These are phyloP conservation scores for Actinia equina DNA, from an alignment of 64 coral and sea anemone genomes.

Conservation along the genomic window DNA sequence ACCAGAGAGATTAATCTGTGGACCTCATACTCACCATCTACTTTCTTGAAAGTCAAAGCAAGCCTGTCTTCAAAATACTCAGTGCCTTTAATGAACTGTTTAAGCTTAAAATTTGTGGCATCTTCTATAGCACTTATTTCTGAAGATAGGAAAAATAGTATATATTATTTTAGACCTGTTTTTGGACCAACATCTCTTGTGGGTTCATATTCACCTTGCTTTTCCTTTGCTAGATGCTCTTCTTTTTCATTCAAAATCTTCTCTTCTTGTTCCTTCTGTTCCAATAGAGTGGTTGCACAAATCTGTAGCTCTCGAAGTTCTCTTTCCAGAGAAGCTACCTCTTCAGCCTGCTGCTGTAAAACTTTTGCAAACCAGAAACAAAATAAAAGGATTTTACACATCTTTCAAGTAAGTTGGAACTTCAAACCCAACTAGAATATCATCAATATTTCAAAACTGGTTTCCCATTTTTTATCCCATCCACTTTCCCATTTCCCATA, in stretches of 20 bases:
- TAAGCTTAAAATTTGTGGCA: constrained; percentile 51
- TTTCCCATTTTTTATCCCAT: no score
- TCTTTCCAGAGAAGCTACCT: constrained; percentile 45
- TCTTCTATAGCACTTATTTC: constrained; percentile 67
- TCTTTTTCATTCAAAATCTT: constrained; percentile 38
- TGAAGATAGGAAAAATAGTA: constrained; percentile 3
- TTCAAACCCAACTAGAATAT: no score
- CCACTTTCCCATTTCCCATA: no score
- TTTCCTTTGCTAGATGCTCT: constrained; percentile 7
- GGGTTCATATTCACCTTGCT: constrained; percentile 25
- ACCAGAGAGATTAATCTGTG: not conserved
- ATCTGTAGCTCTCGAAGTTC: constrained; percentile 48
- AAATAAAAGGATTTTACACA: not conserved
- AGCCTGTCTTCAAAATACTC: constrained; percentile 78
- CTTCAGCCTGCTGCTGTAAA: constrained; percentile 41
- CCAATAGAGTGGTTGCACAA: constrained; percentile 10
- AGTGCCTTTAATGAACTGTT: constrained; percentile 73
- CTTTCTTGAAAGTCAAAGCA: constrained; percentile 78
- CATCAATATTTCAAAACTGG: no score
- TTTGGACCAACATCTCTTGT: not conserved
- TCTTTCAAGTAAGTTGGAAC: no score
- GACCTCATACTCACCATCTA: constrained; percentile 59
- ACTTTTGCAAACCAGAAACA: not conserved
- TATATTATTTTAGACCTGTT: no score
- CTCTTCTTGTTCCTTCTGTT: constrained; percentile 25